Conservation (phyloP, 2,888 invertebrate species). For the Polydrusus cervinus region DNA sequence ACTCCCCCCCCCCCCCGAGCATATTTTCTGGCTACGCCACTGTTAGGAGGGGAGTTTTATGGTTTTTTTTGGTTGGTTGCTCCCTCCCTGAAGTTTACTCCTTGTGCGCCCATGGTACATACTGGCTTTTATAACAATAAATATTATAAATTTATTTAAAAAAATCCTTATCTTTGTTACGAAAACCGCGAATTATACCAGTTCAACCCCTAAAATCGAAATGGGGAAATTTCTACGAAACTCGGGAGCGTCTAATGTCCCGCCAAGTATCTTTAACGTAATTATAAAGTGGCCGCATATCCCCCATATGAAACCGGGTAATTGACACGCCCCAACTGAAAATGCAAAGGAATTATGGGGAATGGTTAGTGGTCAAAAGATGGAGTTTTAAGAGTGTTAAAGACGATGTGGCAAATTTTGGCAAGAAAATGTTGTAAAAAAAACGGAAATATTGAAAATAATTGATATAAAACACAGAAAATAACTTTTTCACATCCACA, state of each 20-base stretch:
- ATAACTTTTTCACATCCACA: too few species aligned
- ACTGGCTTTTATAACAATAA: too few species aligned
- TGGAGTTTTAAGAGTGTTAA: not conserved
- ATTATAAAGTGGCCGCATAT: conserved; percentile 36
- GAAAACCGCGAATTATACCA: conserved; percentile 16
- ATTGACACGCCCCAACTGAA: not conserved
- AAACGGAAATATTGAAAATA: too few species aligned
- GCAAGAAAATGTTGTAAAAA: too few species aligned
- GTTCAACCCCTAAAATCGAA: conserved; percentile 30
- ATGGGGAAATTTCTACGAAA: conserved; percentile 26
- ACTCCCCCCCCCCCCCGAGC: too few species aligned
- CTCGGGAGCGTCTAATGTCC: conserved; percentile 27
- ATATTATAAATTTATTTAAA: too few species aligned
- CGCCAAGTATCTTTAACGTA: conserved; percentile 30
- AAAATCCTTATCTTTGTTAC: not conserved
- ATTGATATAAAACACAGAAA: too few species aligned
- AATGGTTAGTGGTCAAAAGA: not conserved
- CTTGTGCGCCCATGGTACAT: too few species aligned
- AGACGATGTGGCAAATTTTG: not conserved
- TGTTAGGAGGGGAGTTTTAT: too few species aligned
- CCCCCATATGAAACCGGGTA: conserved; percentile 7
- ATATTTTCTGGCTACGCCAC: too few species aligned
- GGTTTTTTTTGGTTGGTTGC: too few species aligned
- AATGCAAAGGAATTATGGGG: not conserved
- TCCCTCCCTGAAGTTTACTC: too few species aligned